phyloP scores from a whole-genome alignment of 1,140 invertebrate genomes.

The Pseudomyrmex pallidus region DNA sequence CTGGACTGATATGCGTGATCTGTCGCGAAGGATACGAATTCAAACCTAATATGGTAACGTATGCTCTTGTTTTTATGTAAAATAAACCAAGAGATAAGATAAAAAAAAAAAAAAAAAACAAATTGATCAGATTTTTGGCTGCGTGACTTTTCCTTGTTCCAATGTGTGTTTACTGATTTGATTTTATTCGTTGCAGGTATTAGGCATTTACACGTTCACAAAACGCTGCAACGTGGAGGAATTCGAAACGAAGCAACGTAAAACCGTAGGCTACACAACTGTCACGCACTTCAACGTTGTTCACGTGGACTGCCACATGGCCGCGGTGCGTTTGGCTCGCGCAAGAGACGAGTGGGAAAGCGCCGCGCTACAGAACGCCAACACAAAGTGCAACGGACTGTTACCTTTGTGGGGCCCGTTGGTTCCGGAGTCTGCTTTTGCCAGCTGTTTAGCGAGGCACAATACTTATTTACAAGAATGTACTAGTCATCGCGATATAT shows the following conservation, averaged over 20 bases:
- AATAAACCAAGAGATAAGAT: not conserved
- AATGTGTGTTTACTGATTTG: slow-evolving; percentile 5
- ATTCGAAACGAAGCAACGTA: slow-evolving; percentile 93
- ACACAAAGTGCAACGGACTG: slow-evolving; percentile 98
- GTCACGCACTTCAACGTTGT: slow-evolving; percentile 99
- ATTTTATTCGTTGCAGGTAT: slow-evolving; percentile 85
- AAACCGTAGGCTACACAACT: slow-evolving; percentile 95
- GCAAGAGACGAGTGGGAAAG: slow-evolving; percentile 98
- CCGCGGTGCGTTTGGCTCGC: slow-evolving; percentile 92
- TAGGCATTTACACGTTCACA: slow-evolving; percentile 98
- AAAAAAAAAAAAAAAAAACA: too few species aligned
- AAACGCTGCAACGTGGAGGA: slow-evolving; percentile 98
- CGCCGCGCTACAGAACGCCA: slow-evolving; percentile 98
- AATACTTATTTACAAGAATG: slow-evolving; percentile 95
- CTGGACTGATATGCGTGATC: slow-evolving; percentile 98
- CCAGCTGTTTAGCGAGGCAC: slow-evolving; percentile 95
- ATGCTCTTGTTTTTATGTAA: not conserved
- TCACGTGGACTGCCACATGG: slow-evolving; percentile 99
- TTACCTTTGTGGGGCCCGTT: slow-evolving; percentile 98
- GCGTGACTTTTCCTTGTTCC: not conserved
- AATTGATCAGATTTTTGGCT: not conserved
- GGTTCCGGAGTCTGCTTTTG: slow-evolving; percentile 97
- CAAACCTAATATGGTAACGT: slow-evolving; percentile 91
- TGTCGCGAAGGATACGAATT: slow-evolving; percentile 99
- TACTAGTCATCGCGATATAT: slow-evolving; percentile 94